Conservation (phyloP, 1,140 invertebrate genomes). For the Eubasilissa regina region DNA sequence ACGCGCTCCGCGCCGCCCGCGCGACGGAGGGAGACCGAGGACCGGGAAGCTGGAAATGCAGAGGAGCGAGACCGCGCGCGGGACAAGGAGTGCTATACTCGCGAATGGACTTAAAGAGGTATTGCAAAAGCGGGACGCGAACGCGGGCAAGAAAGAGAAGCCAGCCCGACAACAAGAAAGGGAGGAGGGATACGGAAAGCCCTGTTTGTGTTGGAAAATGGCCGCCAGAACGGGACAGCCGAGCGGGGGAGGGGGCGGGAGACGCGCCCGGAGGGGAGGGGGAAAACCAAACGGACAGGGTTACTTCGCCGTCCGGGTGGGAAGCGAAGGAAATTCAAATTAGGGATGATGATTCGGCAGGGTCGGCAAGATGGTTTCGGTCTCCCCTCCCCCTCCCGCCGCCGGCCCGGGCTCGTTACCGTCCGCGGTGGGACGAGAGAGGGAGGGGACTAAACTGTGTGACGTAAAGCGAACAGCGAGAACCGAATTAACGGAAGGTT, state of each 20-base stretch:
- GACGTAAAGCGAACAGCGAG: constrained; percentile 32
- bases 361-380: constrained; percentile 45
- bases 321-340: constrained; percentile 53
- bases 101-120: constrained; percentile 31
- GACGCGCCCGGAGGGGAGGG: not conserved
- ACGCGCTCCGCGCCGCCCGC: not conserved
- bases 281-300: constrained; percentile 12
- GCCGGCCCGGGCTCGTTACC: not conserved
- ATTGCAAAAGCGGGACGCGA: constrained; percentile 8
- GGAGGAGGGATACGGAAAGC: constrained; percentile 7
- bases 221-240: constrained; percentile 18
- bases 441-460: constrained; percentile 21
- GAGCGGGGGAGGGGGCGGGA: not conserved
- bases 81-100: not conserved
- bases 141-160: constrained; percentile 25
- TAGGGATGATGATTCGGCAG: constrained; percentile 36
- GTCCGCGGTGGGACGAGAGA: not conserved
- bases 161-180: not conserved
- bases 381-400: not conserved
- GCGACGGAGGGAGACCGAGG: not conserved
- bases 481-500: constrained; percentile 21
- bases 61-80: too few relatives aligned
- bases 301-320: constrained; percentile 22
- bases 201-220: constrained; percentile 31
- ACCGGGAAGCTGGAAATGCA: constrained; percentile 6